A percentile compares a stretch with the other conserved stretches of the same genome.
Evolutionary conservation across 2,888 invertebrate genomes (phyloP).

Genomic region (Thyatira batis): DNA sequence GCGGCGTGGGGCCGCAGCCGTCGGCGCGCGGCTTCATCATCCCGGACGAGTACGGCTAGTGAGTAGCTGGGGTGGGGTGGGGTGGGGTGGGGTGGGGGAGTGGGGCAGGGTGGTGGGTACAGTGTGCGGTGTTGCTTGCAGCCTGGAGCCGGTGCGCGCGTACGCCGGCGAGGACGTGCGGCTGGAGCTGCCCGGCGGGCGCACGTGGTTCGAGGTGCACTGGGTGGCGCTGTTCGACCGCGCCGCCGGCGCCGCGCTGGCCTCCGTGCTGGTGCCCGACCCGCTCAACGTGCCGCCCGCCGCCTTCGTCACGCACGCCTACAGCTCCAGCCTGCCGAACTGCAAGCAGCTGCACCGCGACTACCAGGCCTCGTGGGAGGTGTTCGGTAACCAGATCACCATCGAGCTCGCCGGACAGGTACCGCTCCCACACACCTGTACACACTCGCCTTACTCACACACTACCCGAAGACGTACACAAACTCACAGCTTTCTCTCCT

Average conservation of each 20-base stretch:
- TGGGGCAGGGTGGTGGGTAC: constrained; percentile 65
- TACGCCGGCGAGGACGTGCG: constrained; percentile 89
- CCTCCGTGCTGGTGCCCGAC: constrained; percentile 87
- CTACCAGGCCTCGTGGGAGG: constrained; percentile 93
- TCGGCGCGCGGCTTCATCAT: constrained; percentile 90
- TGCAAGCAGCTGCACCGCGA: constrained; percentile 93
- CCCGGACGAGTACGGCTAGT: constrained; percentile 97
- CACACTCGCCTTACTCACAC: neutral
- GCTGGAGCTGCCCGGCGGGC: constrained; percentile 90
- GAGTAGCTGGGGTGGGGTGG: constrained; percentile 64
- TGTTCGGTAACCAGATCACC: constrained; percentile 94
- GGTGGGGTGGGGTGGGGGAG: neutral
- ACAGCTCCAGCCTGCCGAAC: constrained; percentile 87
- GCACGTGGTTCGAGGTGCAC: constrained; percentile 90
- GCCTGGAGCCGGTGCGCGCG: constrained; percentile 89
- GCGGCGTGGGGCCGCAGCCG: constrained; percentile 94
- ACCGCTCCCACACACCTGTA: constrained; percentile 34
- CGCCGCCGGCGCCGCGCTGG: constrained; percentile 59
- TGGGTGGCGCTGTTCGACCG: constrained; percentile 93
- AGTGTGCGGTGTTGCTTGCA: constrained; percentile 44
- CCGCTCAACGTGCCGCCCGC: constrained; percentile 93
- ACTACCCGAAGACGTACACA: no score
- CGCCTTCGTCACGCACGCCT: constrained; percentile 54
- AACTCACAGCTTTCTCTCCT: no score
- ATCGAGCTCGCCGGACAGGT: constrained; percentile 91